phyloP scores from a whole-genome alignment of 2,797 vertebrate genomes.

The Pipistrellus nathusii region DNA sequence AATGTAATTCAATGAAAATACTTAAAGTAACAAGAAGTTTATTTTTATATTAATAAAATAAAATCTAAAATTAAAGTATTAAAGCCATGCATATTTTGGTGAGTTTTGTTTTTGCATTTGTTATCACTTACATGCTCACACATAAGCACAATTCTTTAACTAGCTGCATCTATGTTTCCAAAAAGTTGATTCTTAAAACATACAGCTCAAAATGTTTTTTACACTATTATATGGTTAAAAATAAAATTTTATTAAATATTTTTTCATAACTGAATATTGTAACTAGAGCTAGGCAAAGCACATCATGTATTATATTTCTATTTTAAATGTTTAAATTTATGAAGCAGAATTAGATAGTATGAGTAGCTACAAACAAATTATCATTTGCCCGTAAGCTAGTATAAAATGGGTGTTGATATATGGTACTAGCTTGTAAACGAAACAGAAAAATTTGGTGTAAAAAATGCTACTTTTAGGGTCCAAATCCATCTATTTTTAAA shows the following conservation, averaged over 20 bases:
- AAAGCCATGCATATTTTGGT: neutral
- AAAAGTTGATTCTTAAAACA: constrained; percentile 31
- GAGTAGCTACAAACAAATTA: neutral
- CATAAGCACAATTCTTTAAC: constrained; percentile 20
- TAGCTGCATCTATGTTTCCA: neutral
- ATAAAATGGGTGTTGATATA: neutral
- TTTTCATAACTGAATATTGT: constrained; percentile 17
- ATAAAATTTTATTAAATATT: neutral
- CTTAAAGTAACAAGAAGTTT: neutral
- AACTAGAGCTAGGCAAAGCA: neutral
- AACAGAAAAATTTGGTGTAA: neutral
- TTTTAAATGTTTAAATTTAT: neutral
- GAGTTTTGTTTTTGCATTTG: neutral
- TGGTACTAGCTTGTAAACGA: neutral
- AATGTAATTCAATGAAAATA: neutral
- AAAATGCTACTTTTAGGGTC: neutral
- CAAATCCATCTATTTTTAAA: constrained; percentile 29
- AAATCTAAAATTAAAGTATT: constrained; percentile 20
- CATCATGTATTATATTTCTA: neutral
- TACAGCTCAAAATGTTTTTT: neutral
- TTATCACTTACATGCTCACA: neutral
- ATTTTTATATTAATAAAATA: constrained; percentile 18
- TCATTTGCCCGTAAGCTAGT: neutral
- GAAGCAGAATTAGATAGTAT: neutral
- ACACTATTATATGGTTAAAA: neutral